A percentile compares a stretch with the other conserved stretches of the same genome.
Conservation (phyloP, 2,888 invertebrate genomes). For the Nycteola revayana region DNA sequence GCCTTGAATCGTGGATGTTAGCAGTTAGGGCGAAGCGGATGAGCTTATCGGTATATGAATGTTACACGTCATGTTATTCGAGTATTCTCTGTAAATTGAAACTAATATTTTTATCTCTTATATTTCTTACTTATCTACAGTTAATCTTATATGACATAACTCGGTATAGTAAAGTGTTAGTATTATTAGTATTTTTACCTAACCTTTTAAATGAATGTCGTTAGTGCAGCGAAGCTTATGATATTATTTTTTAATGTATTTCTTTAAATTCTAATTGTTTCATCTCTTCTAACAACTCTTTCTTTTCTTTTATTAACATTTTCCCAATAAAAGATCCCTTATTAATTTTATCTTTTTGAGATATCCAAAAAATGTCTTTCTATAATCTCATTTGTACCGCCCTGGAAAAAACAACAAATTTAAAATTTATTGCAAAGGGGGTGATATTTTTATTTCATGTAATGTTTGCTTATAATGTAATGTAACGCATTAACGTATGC, state of each 20-base stretch:
- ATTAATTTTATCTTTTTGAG: conserved; percentile 23
- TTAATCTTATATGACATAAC: conserved; percentile 20
- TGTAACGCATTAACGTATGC: no score
- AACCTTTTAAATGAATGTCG: conserved; percentile 28
- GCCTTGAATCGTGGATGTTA: conserved; percentile 49
- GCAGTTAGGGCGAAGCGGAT: conserved; percentile 80
- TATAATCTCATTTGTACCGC: conserved; percentile 61
- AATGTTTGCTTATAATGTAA: no score
- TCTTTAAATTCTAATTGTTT: conserved; percentile 11
- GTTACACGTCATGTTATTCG: conserved; percentile 58
- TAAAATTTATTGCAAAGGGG: neutral
- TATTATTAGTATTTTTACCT: conserved; percentile 26
- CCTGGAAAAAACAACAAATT: conserved; percentile 62
- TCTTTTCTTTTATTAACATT: conserved; percentile 17
- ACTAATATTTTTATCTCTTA: conserved; percentile 29
- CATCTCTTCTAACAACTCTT: conserved; percentile 10
- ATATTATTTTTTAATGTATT: conserved; percentile 26
- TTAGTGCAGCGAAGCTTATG: conserved; percentile 64
- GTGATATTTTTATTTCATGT: no score
- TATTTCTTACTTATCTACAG: conserved; percentile 19
- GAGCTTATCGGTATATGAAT: conserved; percentile 59
- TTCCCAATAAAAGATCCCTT: conserved; percentile 7
- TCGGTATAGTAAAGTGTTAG: conserved; percentile 20
- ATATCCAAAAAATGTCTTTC: conserved; percentile 23
- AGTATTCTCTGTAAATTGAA: conserved; percentile 46